These are phyloP conservation scores for Ochotona princeps DNA, from an alignment of 2,113 vertebrate genomes.

Conservation along the genomic window DNA sequence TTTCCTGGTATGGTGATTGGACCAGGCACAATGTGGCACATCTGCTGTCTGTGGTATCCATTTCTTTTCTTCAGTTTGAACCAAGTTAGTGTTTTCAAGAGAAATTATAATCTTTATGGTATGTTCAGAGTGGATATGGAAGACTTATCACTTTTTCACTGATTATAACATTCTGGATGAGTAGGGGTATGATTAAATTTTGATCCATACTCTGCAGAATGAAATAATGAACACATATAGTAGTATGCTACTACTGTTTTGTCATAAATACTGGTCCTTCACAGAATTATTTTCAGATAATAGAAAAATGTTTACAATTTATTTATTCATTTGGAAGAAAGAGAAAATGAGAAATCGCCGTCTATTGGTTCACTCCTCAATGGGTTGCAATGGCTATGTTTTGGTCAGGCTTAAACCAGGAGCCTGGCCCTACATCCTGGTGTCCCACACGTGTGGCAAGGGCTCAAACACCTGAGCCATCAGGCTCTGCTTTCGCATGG, in stretches of 20 bases:
- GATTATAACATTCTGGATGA: not conserved
- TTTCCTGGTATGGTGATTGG: not conserved
- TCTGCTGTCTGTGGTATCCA: too few species aligned
- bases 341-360: too few species aligned
- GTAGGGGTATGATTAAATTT: not conserved
- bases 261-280: not conserved
- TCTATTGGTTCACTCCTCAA: too few species aligned
- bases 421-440: too few species aligned
- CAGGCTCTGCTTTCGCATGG: too few species aligned
- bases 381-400: too few species aligned
- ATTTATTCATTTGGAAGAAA: too few species aligned
- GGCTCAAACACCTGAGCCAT: too few species aligned
- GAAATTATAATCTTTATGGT: not conserved
- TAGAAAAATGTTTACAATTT: not conserved
- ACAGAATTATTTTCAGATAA: not conserved
- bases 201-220: not conserved
- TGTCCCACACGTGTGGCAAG: too few species aligned
- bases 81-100: not conserved
- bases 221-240: not conserved
- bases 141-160: not conserved
- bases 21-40: not conserved
- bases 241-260: not conserved
- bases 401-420: too few species aligned
- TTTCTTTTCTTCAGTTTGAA: not conserved
- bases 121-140: not conserved